Evolutionary conservation across 2,888 invertebrate species (phyloP).

Genomic region (Cyclophora punctaria): DNA sequence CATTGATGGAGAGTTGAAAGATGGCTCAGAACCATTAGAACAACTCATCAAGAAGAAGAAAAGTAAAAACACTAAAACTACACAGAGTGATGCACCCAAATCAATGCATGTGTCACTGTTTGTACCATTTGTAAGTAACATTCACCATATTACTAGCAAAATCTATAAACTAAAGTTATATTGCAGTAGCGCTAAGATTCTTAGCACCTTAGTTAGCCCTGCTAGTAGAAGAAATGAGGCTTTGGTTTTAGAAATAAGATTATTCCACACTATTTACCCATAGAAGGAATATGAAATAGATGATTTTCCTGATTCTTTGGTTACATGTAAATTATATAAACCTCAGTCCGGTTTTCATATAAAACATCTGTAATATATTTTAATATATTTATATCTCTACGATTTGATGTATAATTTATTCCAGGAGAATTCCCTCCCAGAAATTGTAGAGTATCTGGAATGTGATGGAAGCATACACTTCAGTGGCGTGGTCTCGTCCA

Average conservation of each 20-base stretch:
- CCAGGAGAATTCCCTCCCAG: slow-evolving; percentile 62
- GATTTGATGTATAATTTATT: slow-evolving; percentile 17
- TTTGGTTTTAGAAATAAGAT: too few relatives aligned
- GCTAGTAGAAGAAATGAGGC: too few relatives aligned
- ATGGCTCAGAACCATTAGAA: slow-evolving; percentile 78
- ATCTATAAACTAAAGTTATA: too few relatives aligned
- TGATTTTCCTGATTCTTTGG: too few relatives aligned
- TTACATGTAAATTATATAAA: background rate
- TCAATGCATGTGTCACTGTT: slow-evolving; percentile 79
- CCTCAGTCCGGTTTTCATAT: background rate
- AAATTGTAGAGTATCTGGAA: slow-evolving; percentile 68
- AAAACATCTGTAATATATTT: background rate
- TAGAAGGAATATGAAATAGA: too few relatives aligned
- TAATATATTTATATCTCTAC: background rate
- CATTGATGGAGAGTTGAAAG: slow-evolving; percentile 82
- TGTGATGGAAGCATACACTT: slow-evolving; percentile 82
- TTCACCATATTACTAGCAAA: background rate
- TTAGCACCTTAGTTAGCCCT: too few relatives aligned
- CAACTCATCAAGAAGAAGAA: slow-evolving; percentile 76
- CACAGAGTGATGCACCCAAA: slow-evolving; percentile 60
- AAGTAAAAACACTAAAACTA: slow-evolving; percentile 51
- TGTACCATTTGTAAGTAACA: slow-evolving; percentile 79
- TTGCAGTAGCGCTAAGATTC: too few relatives aligned
- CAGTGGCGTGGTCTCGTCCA: slow-evolving; percentile 81
- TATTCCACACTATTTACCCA: too few relatives aligned